These are phyloP conservation scores for Phallusia fumigata DNA, from an alignment of 23 tunicate genomes.

Conservation along the genomic window DNA sequence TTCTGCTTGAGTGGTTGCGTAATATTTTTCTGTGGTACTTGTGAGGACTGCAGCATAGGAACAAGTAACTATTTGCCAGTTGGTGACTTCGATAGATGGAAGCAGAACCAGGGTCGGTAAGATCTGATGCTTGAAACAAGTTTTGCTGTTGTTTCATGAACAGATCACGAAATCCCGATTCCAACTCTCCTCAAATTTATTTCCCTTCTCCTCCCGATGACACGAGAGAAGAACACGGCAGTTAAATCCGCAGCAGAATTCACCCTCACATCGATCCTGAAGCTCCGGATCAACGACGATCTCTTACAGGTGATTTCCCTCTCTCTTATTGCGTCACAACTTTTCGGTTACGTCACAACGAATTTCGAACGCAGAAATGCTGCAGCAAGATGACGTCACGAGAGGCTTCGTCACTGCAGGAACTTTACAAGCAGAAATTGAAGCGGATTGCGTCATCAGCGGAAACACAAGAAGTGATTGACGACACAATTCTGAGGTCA, in stretches of 20 bases:
- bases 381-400: slow-evolving; percentile 8
- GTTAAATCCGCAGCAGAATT: slow-evolving; percentile 70
- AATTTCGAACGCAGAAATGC: slow-evolving; percentile 16
- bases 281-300: slow-evolving; percentile 37
- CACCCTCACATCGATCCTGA: slow-evolving; percentile 44
- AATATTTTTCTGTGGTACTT: no score
- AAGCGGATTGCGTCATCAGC: slow-evolving; percentile 45
- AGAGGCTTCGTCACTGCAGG: slow-evolving; percentile 42
- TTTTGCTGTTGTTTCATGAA: background rate
- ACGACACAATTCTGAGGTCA: slow-evolving; percentile 51
- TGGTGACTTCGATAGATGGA: no score
- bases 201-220: slow-evolving; percentile 36
- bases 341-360: no score
- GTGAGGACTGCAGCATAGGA: no score
- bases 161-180: background rate
- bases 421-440: slow-evolving; percentile 48
- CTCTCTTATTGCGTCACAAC: no score
- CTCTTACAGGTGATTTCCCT: slow-evolving; percentile 36
- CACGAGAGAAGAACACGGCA: slow-evolving; percentile 78
- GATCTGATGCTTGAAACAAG: no score
- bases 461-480: slow-evolving; percentile 56
- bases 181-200: background rate
- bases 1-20: no score
- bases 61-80: no score
- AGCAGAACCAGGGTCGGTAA: no score